Evolutionary conservation across 2,797 vertebrate species (phyloP).

Genomic region (Cyprinella venusta): DNA sequence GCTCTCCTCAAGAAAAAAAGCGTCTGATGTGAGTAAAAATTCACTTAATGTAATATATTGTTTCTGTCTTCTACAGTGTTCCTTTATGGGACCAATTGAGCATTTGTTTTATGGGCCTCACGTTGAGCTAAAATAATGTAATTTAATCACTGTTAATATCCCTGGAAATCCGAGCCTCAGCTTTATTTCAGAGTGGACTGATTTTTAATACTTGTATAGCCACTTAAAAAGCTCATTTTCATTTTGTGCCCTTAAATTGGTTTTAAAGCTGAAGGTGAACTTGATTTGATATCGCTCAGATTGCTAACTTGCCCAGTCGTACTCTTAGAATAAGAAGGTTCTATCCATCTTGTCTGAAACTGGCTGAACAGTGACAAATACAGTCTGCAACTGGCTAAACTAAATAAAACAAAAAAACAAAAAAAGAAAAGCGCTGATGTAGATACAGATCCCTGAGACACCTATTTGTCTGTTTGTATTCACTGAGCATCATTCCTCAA

Average conservation of each 20-base stretch:
- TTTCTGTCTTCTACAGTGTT: constrained; percentile 16
- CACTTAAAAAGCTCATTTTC: neutral
- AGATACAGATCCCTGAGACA: constrained; percentile 64
- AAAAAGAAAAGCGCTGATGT: constrained; percentile 52
- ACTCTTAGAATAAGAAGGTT: constrained; percentile 55
- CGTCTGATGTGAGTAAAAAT: neutral
- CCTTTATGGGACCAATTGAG: constrained; percentile 1
- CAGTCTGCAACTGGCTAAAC: constrained; percentile 53
- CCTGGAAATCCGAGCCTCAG: constrained; percentile 6
- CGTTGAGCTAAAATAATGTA: constrained; percentile 29
- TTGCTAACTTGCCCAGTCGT: constrained; percentile 33
- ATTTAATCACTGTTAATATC: constrained; percentile 32
- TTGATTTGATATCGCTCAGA: neutral
- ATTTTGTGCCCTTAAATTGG: constrained; percentile 7
- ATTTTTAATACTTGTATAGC: constrained; percentile 22
- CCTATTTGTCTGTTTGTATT: constrained; percentile 39
- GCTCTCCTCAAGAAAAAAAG: constrained; percentile 54
- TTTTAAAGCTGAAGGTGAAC: constrained; percentile 40
- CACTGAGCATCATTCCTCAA: neutral
- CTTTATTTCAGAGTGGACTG: constrained; percentile 13
- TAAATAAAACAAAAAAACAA: constrained; percentile 42
- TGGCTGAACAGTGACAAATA: constrained; percentile 78
- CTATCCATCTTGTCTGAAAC: constrained; percentile 71
- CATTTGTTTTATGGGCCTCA: constrained; percentile 25
- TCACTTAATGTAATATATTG: constrained; percentile 5